Percentiles rank a stretch among this genome's conserved stretches.
phyloP scores from a whole-genome alignment of 1,140 invertebrate species.

The Caenorhabditis remanei region DNA sequence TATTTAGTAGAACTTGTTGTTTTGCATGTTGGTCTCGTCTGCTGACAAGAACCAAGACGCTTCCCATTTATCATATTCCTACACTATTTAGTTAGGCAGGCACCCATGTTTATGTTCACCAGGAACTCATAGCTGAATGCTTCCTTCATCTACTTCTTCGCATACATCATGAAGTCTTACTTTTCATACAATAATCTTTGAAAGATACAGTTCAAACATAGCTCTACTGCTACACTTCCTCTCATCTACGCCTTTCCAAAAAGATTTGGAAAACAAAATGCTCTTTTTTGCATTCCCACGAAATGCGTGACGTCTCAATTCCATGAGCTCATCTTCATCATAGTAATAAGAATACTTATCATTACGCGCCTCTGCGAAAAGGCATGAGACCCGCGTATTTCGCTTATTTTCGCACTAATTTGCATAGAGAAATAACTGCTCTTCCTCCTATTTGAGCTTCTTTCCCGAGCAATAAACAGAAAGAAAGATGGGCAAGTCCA shows the following conservation, averaged over 20 bases:
- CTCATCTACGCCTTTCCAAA: background rate
- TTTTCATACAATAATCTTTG: conserved; percentile 20
- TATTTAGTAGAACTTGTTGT: conserved; percentile 30
- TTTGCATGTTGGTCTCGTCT: conserved; percentile 22
- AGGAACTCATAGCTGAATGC: no score
- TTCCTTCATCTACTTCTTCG: background rate
- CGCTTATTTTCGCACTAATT: conserved; percentile 31
- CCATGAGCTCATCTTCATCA: background rate
- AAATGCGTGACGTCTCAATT: background rate
- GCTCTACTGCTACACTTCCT: background rate
- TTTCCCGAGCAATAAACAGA: conserved; percentile 7
- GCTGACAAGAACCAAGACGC: conserved; percentile 30
- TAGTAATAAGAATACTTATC: conserved; percentile 2
- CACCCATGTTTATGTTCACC: background rate
- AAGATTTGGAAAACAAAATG: background rate
- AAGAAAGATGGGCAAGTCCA: conserved; percentile 2
- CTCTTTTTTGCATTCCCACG: background rate
- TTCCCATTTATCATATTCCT: conserved; percentile 14
- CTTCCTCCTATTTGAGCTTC: background rate
- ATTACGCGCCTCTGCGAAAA: conserved; percentile 26
- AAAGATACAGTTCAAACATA: background rate
- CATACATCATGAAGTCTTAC: no score
- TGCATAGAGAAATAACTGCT: conserved; percentile 7
- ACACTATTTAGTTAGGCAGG: background rate
- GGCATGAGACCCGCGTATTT: background rate